Evolutionary conservation across 2,888 invertebrate genomes (phyloP).

Genomic region (Macrophya annulata): DNA sequence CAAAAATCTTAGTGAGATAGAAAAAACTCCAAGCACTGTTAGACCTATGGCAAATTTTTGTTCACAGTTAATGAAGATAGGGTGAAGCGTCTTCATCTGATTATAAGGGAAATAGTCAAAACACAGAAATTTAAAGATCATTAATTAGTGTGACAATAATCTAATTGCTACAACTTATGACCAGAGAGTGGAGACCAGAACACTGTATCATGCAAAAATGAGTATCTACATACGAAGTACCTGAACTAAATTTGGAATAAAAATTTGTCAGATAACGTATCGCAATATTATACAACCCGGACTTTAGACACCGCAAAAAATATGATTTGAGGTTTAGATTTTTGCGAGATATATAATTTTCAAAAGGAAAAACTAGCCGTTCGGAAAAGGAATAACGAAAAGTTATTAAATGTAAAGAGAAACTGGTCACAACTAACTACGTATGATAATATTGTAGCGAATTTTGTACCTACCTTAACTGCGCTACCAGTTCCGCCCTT

Average conservation of each 20-base stretch:
- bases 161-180: not conserved
- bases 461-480: constrained; percentile 39
- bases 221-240: not conserved
- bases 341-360: not conserved
- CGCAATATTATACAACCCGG: not conserved
- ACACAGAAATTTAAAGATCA: not conserved
- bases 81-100: not conserved
- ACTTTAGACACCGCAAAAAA: not conserved
- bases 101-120: not conserved
- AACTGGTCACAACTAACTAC: not conserved
- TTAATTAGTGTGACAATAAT: not conserved
- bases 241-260: not conserved
- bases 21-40: not conserved
- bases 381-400: not conserved
- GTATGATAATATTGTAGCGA: not conserved
- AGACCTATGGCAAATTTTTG: not conserved
- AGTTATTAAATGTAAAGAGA: not conserved
- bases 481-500: not conserved
- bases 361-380: not conserved
- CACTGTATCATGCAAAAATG: not conserved
- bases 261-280: too few relatives aligned
- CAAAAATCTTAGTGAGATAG: not conserved
- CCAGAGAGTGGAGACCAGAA: not conserved
- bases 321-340: not conserved
- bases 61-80: not conserved